Base-by-base conservation (phyloP, 2,888 invertebrate genomes). In the Magallana nippona region DNA sequence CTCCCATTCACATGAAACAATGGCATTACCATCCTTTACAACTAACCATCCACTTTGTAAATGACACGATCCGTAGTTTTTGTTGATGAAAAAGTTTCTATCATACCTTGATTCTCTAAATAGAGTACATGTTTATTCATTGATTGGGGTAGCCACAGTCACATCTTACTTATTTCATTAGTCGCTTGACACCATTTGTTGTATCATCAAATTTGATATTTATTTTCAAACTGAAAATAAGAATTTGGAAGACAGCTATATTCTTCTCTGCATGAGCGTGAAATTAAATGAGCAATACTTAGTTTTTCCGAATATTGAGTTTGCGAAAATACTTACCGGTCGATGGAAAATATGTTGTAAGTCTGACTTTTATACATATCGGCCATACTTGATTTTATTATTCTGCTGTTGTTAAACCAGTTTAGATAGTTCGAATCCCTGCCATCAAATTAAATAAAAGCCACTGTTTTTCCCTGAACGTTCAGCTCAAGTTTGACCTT, bases 381-480 rank as follows among this genome's bases (percentile, higher is more conserved):
- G 11, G 60, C 32, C 60, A 56, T 62, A 62, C 63, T 63, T 11
- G 62, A 62, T 19, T 62, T 19, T 8, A 19, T 10, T 44, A 81
- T 32, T 0, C 62, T 81, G 10, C 44, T 13, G n/a, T 81, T 81
- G 19, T 44, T 13, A 81, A 81, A 81, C 81, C 81, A 81, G 55
- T 81, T 81, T 44, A 62, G 10, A 15, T 62, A 55, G 44, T 81
- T 62, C 10, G 62, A 55, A 10, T 55, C 55, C 10, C n/a, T 44
- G 11, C 62, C 81, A 44, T 81, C 22, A 27, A 81, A 81, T 44
- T 32, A 55, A 5, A 81, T 62, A n/a, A 60, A 81, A 27, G 44
- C 62, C 17, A 81, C 81, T 19, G n/a, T n/a, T n/a, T 44, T n/a
- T 0, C 62, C 55, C 1, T 57, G 60, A 2, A 44, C 62, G n/a